Conservation (phyloP, 2,113 vertebrate species). For the Vombatus ursinus region DNA sequence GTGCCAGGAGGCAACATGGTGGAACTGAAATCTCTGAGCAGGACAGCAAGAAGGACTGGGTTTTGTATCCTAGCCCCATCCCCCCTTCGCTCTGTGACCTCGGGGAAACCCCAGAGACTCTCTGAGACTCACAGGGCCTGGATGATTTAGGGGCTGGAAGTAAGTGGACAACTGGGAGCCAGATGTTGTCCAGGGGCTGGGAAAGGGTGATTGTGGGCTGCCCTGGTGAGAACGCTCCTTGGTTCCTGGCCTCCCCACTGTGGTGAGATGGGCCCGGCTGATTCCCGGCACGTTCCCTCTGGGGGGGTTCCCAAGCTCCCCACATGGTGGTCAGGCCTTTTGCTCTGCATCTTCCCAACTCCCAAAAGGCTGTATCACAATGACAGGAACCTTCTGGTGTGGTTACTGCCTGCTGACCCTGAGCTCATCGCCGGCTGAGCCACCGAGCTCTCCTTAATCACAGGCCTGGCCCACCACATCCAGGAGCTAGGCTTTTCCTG, state of each 20-base stretch:
- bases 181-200: neutral
- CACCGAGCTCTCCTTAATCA: neutral
- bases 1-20: neutral
- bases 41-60: neutral
- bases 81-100: neutral
- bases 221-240: neutral
- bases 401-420: neutral
- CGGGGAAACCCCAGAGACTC: neutral
- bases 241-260: neutral
- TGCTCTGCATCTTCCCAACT: neutral
- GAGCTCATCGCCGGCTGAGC: neutral
- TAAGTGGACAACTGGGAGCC: neutral
- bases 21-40: neutral
- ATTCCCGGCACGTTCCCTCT: neutral
- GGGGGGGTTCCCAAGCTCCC: neutral
- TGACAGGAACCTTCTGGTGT: neutral
- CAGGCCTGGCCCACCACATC: neutral
- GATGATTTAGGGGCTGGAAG: neutral
- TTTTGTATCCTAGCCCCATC: neutral
- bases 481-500: neutral
- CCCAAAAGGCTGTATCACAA: neutral
- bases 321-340: neutral
- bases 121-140: neutral
- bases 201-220: neutral
- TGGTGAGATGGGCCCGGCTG: neutral